A percentile compares a stretch with the other conserved stretches of the same genome.
phyloP scores from a whole-genome alignment of 2,888 invertebrate species.

The Hypomecis atomaria region DNA sequence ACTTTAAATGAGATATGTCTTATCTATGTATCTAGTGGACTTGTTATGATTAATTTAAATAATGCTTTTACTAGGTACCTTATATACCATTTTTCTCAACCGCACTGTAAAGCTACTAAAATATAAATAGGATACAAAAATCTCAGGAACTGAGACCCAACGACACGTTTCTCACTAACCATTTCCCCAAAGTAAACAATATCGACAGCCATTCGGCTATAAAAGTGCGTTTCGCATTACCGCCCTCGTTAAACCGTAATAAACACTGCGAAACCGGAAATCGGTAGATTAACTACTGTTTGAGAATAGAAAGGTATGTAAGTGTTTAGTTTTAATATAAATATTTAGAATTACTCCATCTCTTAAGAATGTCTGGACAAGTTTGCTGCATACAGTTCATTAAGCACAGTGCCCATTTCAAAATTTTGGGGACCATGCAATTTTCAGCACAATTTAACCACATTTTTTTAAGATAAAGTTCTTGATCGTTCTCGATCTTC shows the following conservation, averaged over 20 bases:
- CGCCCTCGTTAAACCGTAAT: conserved; percentile 29
- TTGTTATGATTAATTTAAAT: too few species aligned
- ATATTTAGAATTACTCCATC: too few species aligned
- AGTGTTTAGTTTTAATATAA: conserved; percentile 8
- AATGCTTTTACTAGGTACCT: too few species aligned
- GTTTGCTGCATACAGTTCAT: too few species aligned
- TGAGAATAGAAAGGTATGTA: conserved; percentile 17
- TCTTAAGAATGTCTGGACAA: too few species aligned
- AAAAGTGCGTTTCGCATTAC: conserved; percentile 33
- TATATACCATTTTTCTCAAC: not conserved
- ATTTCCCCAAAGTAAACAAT: conserved; percentile 26
- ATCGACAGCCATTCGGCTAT: conserved; percentile 28
- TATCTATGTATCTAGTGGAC: too few species aligned
- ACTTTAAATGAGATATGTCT: too few species aligned
- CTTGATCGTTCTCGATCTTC: too few species aligned
- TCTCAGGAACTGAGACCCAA: conserved; percentile 3
- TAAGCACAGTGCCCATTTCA: too few species aligned
- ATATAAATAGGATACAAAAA: conserved; percentile 8
- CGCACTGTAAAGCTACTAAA: not conserved
- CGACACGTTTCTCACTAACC: conserved; percentile 25
- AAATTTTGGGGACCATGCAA: too few species aligned
- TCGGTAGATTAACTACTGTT: conserved; percentile 25
- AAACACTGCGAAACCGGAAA: conserved; percentile 29
- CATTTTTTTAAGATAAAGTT: too few species aligned
- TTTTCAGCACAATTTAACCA: too few species aligned